phyloP scores from a whole-genome alignment of 1,140 invertebrate species.

The Conopomorpha cramerella region DNA sequence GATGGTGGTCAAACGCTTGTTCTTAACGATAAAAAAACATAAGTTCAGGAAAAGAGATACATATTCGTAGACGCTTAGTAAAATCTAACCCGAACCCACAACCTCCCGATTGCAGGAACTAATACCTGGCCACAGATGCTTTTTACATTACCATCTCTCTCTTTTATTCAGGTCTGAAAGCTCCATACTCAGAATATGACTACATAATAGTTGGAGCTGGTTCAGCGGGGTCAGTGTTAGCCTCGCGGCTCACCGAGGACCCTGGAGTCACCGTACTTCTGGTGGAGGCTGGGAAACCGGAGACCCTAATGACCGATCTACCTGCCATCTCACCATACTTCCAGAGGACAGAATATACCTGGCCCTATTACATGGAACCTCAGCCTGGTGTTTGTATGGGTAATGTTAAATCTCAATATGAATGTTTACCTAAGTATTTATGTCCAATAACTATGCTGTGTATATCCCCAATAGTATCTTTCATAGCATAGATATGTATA shows the following conservation, averaged over 20 bases:
- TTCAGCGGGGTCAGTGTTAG: slow-evolving; percentile 75
- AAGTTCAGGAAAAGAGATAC: too few relatives aligned
- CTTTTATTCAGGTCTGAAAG: slow-evolving; percentile 17
- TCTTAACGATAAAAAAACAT: too few relatives aligned
- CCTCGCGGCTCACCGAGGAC: slow-evolving; percentile 66
- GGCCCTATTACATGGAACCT: slow-evolving; percentile 68
- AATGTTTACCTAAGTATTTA: too few relatives aligned
- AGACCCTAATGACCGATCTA: slow-evolving; percentile 59
- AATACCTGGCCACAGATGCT: too few relatives aligned
- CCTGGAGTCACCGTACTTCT: slow-evolving; percentile 17
- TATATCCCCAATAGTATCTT: too few relatives aligned
- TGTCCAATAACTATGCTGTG: too few relatives aligned
- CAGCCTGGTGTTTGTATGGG: slow-evolving; percentile 63
- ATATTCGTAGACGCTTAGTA: too few relatives aligned
- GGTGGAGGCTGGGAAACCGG: slow-evolving; percentile 18
- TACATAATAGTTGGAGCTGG: slow-evolving; percentile 89
- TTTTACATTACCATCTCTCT: neutral
- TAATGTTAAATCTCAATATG: slow-evolving; percentile 24
- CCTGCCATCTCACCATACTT: slow-evolving; percentile 62
- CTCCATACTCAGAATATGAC: slow-evolving; percentile 66
- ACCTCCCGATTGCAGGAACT: too few relatives aligned
- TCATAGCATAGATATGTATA: too few relatives aligned
- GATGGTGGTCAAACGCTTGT: too few relatives aligned
- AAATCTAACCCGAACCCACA: too few relatives aligned
- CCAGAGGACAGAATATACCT: slow-evolving; percentile 64